These are phyloP conservation scores for Mamestra configurata DNA, from an alignment of 1,140 invertebrate genomes.

Conservation along the genomic window DNA sequence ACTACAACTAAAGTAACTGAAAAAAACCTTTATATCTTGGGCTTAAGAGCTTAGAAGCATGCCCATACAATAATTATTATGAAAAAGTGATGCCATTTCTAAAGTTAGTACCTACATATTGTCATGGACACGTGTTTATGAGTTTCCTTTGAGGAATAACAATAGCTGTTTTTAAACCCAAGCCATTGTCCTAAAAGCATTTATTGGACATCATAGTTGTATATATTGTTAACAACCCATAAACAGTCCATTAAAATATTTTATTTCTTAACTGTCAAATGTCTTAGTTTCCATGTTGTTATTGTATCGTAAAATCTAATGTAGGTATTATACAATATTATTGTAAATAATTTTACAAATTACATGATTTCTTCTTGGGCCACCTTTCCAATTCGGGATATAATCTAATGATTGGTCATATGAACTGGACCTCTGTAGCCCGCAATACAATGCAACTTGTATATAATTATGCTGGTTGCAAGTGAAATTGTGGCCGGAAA, in stretches of 20 bases:
- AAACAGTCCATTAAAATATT: constrained; percentile 26
- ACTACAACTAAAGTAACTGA: neutral
- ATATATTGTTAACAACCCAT: constrained; percentile 15
- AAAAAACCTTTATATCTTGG: neutral
- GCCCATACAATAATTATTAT: constrained; percentile 2
- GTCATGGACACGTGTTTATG: constrained; percentile 23
- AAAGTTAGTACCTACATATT: constrained; percentile 24
- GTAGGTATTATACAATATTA: neutral
- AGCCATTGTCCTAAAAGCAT: constrained; percentile 7
- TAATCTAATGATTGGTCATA: no score
- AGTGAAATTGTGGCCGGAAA: no score
- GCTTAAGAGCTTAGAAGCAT: neutral
- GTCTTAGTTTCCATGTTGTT: neutral
- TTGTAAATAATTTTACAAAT: neutral
- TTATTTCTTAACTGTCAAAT: neutral
- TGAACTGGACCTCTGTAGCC: no score
- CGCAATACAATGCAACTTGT: no score
- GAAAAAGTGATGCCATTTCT: constrained; percentile 18
- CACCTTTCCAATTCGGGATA: no score
- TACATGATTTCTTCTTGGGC: no score
- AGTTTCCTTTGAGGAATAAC: constrained; percentile 26
- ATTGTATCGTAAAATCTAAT: neutral
- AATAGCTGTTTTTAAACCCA: constrained; percentile 16
- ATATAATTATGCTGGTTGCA: no score
- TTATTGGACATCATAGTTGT: constrained; percentile 31